phyloP scores from a whole-genome alignment of 1,140 invertebrate species.

The Hypothenemus hampei region DNA sequence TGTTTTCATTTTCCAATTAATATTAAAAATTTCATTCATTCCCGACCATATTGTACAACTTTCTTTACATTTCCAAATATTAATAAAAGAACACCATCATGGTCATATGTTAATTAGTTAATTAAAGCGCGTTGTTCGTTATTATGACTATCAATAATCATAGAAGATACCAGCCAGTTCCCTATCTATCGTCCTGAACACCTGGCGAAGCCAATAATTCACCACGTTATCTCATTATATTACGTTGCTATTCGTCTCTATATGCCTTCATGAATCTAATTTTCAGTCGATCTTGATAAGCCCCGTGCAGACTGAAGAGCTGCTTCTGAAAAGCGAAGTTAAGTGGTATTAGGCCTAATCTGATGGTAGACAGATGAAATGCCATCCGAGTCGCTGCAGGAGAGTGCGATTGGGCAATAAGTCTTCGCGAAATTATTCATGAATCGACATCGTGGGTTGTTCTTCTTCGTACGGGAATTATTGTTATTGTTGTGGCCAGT shows the following conservation, averaged over 20 bases:
- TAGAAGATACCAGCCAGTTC: background rate
- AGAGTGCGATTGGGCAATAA: constrained; percentile 35
- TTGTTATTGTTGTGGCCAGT: background rate
- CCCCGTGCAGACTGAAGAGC: constrained; percentile 28
- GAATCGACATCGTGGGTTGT: constrained; percentile 22
- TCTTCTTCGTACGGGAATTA: background rate
- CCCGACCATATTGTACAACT: too few species aligned
- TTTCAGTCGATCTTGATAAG: constrained; percentile 38
- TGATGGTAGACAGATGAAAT: constrained; percentile 36
- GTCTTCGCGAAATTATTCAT: constrained; percentile 41
- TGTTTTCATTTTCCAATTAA: too few species aligned
- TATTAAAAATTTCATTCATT: too few species aligned
- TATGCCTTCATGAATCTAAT: constrained; percentile 30
- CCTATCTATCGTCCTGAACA: constrained; percentile 13
- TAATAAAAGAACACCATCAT: background rate
- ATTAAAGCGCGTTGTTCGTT: background rate
- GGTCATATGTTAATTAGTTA: background rate
- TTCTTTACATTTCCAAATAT: background rate
- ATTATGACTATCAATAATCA: background rate
- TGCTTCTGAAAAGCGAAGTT: constrained; percentile 34
- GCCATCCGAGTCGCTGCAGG: constrained; percentile 32
- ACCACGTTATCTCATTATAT: constrained; percentile 20
- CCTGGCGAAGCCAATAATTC: constrained; percentile 20
- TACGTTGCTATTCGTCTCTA: constrained; percentile 18
- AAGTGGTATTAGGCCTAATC: constrained; percentile 38